phyloP scores from a whole-genome alignment of 2,797 vertebrate genomes.

The Mallotus villosus region DNA sequence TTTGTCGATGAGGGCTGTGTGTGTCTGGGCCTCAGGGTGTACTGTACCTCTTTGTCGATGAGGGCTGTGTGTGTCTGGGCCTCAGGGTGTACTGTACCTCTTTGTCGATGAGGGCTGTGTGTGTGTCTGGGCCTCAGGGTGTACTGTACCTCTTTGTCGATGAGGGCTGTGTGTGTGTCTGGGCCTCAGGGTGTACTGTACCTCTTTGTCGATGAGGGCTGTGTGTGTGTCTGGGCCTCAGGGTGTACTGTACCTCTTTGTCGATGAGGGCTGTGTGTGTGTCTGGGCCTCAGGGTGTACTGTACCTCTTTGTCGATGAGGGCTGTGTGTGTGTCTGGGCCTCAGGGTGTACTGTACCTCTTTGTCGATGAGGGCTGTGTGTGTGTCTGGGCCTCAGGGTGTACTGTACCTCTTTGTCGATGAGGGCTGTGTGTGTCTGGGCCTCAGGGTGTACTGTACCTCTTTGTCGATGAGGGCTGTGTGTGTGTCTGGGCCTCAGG shows the following conservation, averaged over 20 bases:
- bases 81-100: too few species aligned
- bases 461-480: constrained; percentile 91
- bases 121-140: constrained; percentile 85
- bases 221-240: constrained; percentile 89
- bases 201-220: constrained; percentile 93
- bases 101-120: constrained; percentile 93
- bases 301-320: too few species aligned
- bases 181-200: constrained; percentile 85
- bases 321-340: constrained; percentile 88
- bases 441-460: constrained; percentile 86
- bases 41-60: too few species aligned
- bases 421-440: constrained; percentile 87
- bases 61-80: constrained; percentile 89
- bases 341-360: too few species aligned
- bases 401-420: too few species aligned
- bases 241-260: too few species aligned
- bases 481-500: constrained; percentile 89
- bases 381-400: constrained; percentile 85
- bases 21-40: constrained; percentile 85
- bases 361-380: constrained; percentile 93
- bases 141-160: too few species aligned
- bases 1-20: constrained; percentile 93
- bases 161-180: constrained; percentile 87
- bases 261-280: constrained; percentile 91
- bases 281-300: constrained; percentile 85